Conservation (phyloP, 2,113 vertebrate species). For the Pseudonaja textilis region DNA sequence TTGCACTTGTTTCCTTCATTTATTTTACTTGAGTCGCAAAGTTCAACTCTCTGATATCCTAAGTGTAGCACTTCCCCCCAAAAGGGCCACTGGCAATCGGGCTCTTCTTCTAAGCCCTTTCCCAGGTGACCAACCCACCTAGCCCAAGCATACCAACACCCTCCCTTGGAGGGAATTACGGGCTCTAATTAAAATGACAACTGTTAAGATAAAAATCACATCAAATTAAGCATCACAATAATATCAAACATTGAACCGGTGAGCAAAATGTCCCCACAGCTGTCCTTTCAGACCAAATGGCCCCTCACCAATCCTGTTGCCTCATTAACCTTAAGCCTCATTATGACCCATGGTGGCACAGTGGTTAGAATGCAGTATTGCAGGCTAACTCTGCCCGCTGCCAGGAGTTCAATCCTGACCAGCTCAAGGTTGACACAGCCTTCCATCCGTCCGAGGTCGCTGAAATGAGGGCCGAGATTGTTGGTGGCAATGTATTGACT, state of each 20-base stretch:
- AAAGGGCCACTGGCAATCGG: neutral
- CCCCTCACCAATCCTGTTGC: neutral
- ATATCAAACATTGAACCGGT: neutral
- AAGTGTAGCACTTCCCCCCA: neutral
- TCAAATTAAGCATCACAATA: neutral
- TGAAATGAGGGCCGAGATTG: neutral
- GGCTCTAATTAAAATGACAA: neutral
- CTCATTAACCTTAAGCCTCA: neutral
- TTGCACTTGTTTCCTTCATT: conserved; percentile 44
- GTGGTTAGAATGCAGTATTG: neutral
- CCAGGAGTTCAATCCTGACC: neutral
- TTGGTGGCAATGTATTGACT: neutral
- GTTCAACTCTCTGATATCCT: neutral
- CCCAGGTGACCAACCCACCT: neutral
- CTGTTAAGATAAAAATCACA: neutral
- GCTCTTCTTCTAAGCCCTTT: neutral
- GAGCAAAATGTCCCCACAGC: neutral
- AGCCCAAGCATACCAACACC: neutral
- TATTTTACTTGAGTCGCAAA: conserved; percentile 40
- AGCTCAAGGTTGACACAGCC: neutral
- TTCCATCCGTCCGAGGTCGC: neutral
- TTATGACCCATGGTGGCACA: neutral
- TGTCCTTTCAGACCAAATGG: neutral
- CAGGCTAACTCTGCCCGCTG: neutral
- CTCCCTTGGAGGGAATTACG: neutral